Evolutionary conservation across 92 coral and sea anemone species (phyloP).

Genomic region (Palythoa caribaeorum): DNA sequence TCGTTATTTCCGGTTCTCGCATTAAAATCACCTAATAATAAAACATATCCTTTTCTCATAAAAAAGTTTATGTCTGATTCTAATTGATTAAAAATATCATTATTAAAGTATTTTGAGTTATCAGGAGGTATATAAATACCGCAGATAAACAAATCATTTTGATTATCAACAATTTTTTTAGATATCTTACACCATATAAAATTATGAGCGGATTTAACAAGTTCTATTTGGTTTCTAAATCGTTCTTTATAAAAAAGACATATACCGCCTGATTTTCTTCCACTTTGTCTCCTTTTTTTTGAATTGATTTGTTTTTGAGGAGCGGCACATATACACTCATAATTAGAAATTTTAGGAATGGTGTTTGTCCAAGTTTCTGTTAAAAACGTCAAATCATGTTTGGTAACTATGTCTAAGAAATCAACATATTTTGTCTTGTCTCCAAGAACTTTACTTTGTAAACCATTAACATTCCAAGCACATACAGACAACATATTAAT

Average conservation of each 20-base stretch:
- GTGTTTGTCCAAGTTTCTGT: conserved; percentile 69
- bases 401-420: conserved; percentile 43
- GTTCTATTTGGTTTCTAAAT: not conserved
- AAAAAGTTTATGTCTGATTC: not conserved
- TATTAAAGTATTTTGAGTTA: too few relatives aligned
- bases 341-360: conserved; percentile 40
- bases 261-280: not conserved
- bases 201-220: not conserved
- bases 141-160: not conserved
- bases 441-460: conserved; percentile 54
- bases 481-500: not conserved
- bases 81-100: not conserved
- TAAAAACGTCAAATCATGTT: conserved; percentile 62
- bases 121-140: not conserved
- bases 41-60: not conserved
- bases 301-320: not conserved
- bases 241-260: not conserved
- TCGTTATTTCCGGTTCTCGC: conserved; percentile 50
- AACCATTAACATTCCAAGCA: conserved; percentile 25
- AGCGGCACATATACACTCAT: conserved; percentile 14
- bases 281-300: too few relatives aligned
- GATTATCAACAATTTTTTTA: not conserved
- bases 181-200: not conserved
- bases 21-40: conserved; percentile 53
- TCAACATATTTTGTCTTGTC: conserved; percentile 53